These are phyloP conservation scores for Acholoe squamosa DNA, from an alignment of 2,888 invertebrate species.

Conservation along the genomic window DNA sequence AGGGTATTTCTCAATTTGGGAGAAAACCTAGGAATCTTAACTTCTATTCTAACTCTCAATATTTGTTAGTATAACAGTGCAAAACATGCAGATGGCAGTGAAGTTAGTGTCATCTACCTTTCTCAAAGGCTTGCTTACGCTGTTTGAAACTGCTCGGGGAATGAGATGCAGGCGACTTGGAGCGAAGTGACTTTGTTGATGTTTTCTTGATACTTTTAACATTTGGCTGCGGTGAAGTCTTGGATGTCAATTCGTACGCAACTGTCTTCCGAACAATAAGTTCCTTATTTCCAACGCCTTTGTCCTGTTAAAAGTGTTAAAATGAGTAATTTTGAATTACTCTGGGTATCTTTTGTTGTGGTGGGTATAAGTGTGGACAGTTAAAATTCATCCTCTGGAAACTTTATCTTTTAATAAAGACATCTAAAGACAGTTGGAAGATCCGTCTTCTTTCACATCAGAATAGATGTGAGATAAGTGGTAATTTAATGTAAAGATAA, in stretches of 20 bases:
- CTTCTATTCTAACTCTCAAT: no score
- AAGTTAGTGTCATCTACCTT: conserved; percentile 55
- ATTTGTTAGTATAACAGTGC: no score
- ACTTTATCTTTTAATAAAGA: no score
- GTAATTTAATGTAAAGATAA: no score
- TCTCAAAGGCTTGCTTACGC: conserved; percentile 85
- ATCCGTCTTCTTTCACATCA: no score
- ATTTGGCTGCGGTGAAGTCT: conserved; percentile 57
- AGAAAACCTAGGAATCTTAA: no score
- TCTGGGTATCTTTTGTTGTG: no score
- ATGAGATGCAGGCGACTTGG: conserved; percentile 85
- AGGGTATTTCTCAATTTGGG: no score
- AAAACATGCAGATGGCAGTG: background rate
- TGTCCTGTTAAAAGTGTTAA: conserved; percentile 70
- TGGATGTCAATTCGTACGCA: conserved; percentile 69
- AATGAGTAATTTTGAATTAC: background rate
- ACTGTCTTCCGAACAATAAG: conserved; percentile 75
- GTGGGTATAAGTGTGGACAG: no score
- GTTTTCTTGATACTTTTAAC: conserved; percentile 61
- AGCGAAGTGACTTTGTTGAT: conserved; percentile 62
- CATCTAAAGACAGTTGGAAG: no score
- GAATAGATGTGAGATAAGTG: no score
- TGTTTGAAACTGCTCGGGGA: conserved; percentile 90
- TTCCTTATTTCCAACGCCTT: conserved; percentile 74
- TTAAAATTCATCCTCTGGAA: no score